Evolutionary conservation across 2,888 invertebrate genomes (phyloP), one percentile per base, ranked within the genome.

Genomic region (Notodonta ziczac): DNA sequence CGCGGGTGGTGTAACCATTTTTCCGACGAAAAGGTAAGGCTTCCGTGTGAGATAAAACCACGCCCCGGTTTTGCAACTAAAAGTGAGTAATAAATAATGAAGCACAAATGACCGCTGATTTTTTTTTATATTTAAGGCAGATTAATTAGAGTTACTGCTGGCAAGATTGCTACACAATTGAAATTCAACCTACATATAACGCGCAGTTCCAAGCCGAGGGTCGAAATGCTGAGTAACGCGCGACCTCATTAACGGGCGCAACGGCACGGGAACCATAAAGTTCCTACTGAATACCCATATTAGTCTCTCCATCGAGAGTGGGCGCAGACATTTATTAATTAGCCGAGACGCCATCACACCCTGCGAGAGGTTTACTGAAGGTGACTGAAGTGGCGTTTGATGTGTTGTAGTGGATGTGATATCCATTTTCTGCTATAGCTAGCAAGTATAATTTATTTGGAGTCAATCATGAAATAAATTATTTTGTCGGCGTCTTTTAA

Each of bases 201-300:
- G 50, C 40, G 9, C 32, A 46, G 58, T 52, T 61, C 4, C 7
- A 42, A 14, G 56, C 58, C 32, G 56, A 59, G 60, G 58, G 52
- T 62, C 40, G 58, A 66, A 48, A 53, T 60, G 59, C 67, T 67
- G 63, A 74, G 63, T 64, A 74, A 65, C 55, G 57, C 60, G 72
- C 75, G 81, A 80, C 80, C 82, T 85, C 83, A 84, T 86, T 85
- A 83, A 72, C 62, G 66, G 68, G 66, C 68, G 75, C 75, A 71
- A 73, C 63, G 77, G 71, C 79, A 78, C 68, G 73, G 72, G 72
- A 65, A 69, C 75, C 69, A 79, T 85, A 82, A 84, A 83, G 73
- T 77, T 74, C 67, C 73, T 71, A 82, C 75, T 76, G 78, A 82
- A 77, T 80, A 81, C 74, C 73, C 73, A 77, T 76, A 81, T 77